Base-by-base conservation (phyloP, 2,888 invertebrate genomes). In the Aphrophora alni region DNA sequence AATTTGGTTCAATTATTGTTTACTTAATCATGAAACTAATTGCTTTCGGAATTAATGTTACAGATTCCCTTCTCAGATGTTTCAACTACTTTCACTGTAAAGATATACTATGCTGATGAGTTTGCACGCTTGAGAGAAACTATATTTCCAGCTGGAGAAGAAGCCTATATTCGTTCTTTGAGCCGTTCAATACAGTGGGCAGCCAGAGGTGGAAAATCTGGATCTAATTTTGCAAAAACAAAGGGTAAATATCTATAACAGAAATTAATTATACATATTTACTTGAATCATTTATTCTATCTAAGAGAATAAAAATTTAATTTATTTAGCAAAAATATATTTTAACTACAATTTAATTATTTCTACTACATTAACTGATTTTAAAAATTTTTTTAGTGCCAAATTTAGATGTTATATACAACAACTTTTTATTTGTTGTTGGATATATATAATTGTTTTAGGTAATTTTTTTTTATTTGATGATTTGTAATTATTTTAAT, bases 141-240 rank as follows among this genome's bases (percentile, higher is more conserved):
- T 72, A 89, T 93, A 28, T 89, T 92, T 82, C 90, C 92, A 3
- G 91, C 90, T 33, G 93, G 93, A 44, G 96, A 92, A 88, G 93
- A 93, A 83, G 93, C 93, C 0, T 96, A 94, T 87, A 93, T 97
- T n/a, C 91, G 97, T 12, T 97, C 97, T 26, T 89, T 98, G 78
- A 93, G 95, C 51, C 91, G 94, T 83, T 97, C 97, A 87, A 92
- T 95, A 51, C 94, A 94, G 78, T 98, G 98, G 98, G 95, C 95
- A 73, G 98, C 99, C 0, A 91, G 95, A 84, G 99, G 99, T 4
- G 99, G 99, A 38, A 99, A 99, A 89, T 98, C 98, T 0, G 99
- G 99, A 0, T 98, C 98, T 8, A 93, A 95, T 38, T 99, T 99
- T 90, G 95, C 96, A 87, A 98, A 98, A 90, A 98, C 97, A 59